Evolutionary conservation across 2,888 invertebrate species (phyloP), one percentile per base, ranked within the genome.

Genomic region (Drosophila kuntzei): DNA sequence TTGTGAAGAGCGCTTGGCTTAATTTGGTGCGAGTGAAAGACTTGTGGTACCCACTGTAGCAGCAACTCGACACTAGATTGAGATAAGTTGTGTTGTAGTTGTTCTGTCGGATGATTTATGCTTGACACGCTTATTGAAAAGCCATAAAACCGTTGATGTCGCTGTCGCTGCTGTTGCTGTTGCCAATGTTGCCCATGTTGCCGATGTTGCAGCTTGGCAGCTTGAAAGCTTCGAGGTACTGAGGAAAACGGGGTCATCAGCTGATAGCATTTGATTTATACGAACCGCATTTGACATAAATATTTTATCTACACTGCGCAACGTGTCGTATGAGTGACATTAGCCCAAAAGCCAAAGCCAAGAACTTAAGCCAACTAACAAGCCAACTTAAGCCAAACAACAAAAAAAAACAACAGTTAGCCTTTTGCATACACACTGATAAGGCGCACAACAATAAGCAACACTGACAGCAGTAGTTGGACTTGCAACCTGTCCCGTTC

Each of bases 51-150:
- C 76, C 66, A 69, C 75, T 51, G 79, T 32, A 74, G 73, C 55
- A 44, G 55, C 43, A 32, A 44, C 55, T 44, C 55, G 43, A 44
- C 43, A 74, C 41, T 29, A 67, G 75, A 81, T 85, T 87, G 79
- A 87, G 84, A 85, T 85, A 85, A 76, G 78, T 76, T 75, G 64
- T 63, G 67, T 41, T 58, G 65, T 55, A 29, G 60, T 49, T 66
- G 71, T 50, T 41, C 54, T 39, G 60, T 59, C 61, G 22, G 58
- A 70, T 84, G 85, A 85, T 85, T 85, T 85, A 89, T 85, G 84
- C 87, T 79, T 87, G 89, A 85, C 89, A 85, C 79, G 89, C 81
- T 89, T 89, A 85, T 85, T 85, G 89, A 89, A 89, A 79, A 89
- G 71, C 85, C 67, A 83, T 80, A 77, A 71, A 73, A 53, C 49